Conservation (phyloP, 2,888 invertebrate genomes). For the Meghimatium bilineatum region DNA sequence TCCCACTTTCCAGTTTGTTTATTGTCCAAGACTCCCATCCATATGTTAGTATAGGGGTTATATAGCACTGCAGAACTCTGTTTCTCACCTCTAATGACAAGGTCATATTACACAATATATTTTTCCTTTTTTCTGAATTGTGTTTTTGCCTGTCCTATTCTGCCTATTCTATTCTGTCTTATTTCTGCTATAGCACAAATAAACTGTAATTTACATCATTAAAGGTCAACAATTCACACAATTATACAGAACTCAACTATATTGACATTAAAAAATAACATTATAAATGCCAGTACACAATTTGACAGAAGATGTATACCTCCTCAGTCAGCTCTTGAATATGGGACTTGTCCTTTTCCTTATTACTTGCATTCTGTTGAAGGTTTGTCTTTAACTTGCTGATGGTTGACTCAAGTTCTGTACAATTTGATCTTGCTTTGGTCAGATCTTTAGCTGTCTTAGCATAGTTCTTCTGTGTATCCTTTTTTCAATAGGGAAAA, state of each 20-base stretch:
- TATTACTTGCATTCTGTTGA: constrained; percentile 61
- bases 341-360: constrained; percentile 65
- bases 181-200: too few relatives aligned
- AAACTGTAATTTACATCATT: too few relatives aligned
- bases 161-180: too few relatives aligned
- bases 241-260: not conserved
- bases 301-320: constrained; percentile 54
- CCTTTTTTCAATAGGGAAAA: constrained; percentile 54
- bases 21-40: too few relatives aligned
- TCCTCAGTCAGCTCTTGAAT: constrained; percentile 71
- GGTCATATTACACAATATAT: too few relatives aligned
- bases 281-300: not conserved
- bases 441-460: constrained; percentile 72
- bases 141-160: too few relatives aligned
- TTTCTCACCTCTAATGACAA: too few relatives aligned
- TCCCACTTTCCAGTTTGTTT: too few relatives aligned
- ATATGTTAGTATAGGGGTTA: too few relatives aligned
- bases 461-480: constrained; percentile 70
- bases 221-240: not conserved
- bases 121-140: too few relatives aligned
- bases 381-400: constrained; percentile 65
- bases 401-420: constrained; percentile 68
- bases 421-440: constrained; percentile 63
- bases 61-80: too few relatives aligned
- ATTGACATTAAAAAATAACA: not conserved